phyloP scores from a whole-genome alignment of 2,113 vertebrate genomes.

The Alouatta palliata region DNA sequence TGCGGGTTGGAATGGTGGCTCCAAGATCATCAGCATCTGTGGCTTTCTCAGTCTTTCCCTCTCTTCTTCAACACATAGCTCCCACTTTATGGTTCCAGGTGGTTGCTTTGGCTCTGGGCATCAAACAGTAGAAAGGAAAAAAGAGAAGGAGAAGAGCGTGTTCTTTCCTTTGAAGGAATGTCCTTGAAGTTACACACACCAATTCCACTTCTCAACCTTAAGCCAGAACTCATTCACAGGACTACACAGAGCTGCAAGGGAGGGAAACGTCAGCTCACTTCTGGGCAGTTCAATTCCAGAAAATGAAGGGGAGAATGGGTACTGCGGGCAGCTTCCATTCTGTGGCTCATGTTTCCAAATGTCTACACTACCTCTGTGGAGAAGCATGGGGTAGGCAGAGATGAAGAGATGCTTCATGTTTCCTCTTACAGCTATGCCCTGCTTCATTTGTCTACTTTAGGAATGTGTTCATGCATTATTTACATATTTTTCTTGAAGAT shows the following conservation, averaged over 20 bases:
- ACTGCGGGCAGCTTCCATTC: neutral
- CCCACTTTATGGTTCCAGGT: neutral
- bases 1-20: neutral
- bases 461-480: neutral
- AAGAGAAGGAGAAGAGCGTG: neutral
- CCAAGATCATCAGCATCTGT: neutral
- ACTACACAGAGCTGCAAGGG: neutral
- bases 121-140: neutral
- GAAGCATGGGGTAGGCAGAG: neutral
- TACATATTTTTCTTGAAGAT: neutral
- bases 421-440: neutral
- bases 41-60: neutral
- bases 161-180: neutral
- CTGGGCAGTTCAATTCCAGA: neutral
- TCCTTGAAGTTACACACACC: neutral
- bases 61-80: neutral
- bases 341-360: fast-evolving
- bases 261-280: neutral
- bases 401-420: neutral
- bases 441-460: neutral
- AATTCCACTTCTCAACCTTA: fast-evolving
- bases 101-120: neutral
- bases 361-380: neutral
- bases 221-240: neutral
- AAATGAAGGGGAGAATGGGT: neutral